phyloP scores from a whole-genome alignment of 64 coral and sea anemone species.

The Porites lutea region DNA sequence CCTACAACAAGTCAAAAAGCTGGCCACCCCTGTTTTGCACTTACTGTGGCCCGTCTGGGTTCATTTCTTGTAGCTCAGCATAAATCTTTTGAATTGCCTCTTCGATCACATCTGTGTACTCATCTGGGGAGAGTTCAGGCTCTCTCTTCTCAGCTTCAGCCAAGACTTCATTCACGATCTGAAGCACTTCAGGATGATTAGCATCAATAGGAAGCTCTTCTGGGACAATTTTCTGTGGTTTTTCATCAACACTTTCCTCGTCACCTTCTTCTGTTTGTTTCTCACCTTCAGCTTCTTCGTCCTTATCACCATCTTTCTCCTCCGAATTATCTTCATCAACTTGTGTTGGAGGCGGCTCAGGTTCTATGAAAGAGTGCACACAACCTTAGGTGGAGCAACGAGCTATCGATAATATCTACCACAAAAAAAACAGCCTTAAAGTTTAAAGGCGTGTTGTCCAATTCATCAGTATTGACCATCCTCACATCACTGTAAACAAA shows the following conservation, averaged over 20 bases:
- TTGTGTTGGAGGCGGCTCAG: background rate
- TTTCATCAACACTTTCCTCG: background rate
- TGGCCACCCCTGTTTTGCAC: background rate
- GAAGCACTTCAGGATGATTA: slow-evolving; percentile 90
- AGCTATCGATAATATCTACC: too few relatives aligned
- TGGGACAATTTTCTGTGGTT: slow-evolving; percentile 10
- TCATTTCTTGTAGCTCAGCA: slow-evolving; percentile 77
- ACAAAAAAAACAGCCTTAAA: too few relatives aligned
- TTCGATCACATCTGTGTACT: slow-evolving; percentile 87
- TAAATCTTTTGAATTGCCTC: slow-evolving; percentile 87
- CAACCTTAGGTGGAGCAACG: background rate
- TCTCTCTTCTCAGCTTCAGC: slow-evolving; percentile 84
- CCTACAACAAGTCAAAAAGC: too few relatives aligned
- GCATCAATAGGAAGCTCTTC: slow-evolving; percentile 70
- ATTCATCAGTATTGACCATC: too few relatives aligned
- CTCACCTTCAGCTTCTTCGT: background rate
- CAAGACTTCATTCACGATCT: slow-evolving; percentile 83
- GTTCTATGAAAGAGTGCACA: background rate
- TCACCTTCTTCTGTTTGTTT: slow-evolving; percentile 5
- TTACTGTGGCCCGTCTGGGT: slow-evolving; percentile 76
- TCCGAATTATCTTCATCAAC: slow-evolving; percentile 23
- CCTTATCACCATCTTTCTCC: slow-evolving; percentile 41
- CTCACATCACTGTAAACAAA: too few relatives aligned
- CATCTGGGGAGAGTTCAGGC: slow-evolving; percentile 86
- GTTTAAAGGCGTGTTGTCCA: too few relatives aligned